Percentiles rank a stretch among this genome's conserved stretches.
Conservation (phyloP, 2,888 invertebrate genomes). For the Cenopis cana region DNA sequence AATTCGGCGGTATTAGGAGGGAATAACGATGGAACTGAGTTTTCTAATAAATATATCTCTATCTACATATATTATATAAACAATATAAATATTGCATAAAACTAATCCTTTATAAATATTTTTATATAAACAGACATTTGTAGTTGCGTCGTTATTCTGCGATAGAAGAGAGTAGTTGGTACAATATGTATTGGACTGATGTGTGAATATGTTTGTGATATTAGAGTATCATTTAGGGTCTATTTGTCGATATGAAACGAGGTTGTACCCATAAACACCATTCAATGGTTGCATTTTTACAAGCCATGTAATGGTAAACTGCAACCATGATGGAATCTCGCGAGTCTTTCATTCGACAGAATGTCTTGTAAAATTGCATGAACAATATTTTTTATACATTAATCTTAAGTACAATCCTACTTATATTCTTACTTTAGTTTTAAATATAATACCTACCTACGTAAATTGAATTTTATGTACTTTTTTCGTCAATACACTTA, state of each 20-base stretch:
- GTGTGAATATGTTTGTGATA: constrained; percentile 77
- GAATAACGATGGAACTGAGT: constrained; percentile 3
- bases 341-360: neutral
- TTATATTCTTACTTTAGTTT: neutral
- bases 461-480: neutral
- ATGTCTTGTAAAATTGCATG: neutral
- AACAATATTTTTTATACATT: no score
- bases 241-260: constrained; percentile 49
- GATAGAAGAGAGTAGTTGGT: constrained; percentile 27
- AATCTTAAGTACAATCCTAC: no score
- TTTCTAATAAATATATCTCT: neutral
- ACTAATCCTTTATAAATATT: neutral
- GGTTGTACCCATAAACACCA: constrained; percentile 9
- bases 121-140: constrained; percentile 1
- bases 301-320: neutral
- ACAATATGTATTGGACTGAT: constrained; percentile 72
- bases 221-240: constrained; percentile 56
- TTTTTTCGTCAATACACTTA: neutral
- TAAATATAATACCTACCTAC: no score
- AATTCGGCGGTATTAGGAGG: constrained; percentile 25
- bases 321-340: neutral
- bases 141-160: constrained; percentile 8
- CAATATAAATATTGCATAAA: constrained; percentile 1
- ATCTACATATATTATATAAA: constrained; percentile 1
- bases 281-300: neutral